Percentiles rank a stretch among this genome's conserved stretches.
Evolutionary conservation across 53 echinoderm and acorn worm species (phyloP).

Genomic region (Patiria pectinifera): DNA sequence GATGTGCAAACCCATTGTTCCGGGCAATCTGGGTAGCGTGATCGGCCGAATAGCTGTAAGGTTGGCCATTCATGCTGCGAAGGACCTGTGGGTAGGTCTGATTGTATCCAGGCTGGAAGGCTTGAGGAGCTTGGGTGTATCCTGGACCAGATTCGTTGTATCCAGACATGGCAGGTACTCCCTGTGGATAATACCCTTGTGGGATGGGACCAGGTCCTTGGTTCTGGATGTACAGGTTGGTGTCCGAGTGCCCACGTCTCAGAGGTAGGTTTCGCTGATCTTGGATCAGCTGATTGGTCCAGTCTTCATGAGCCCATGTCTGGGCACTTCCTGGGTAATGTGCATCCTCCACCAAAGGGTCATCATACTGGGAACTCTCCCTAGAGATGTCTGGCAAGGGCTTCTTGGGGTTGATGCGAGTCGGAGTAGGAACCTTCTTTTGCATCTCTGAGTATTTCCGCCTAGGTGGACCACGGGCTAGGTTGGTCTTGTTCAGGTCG

Average conservation of each 20-base stretch:
- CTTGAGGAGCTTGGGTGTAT: constrained; percentile 4
- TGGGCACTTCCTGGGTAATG: constrained; percentile 59
- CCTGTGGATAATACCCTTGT: constrained; percentile 39
- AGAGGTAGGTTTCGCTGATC: constrained; percentile 74
- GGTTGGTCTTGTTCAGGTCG: constrained; percentile 74
- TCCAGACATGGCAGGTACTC: background rate
- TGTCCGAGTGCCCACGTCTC: constrained; percentile 84
- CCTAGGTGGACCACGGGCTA: constrained; percentile 68
- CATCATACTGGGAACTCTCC: constrained; percentile 71
- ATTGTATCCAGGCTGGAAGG: constrained; percentile 36
- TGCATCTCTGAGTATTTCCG: constrained; percentile 70
- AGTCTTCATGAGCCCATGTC: constrained; percentile 70
- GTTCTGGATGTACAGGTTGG: constrained; percentile 68
- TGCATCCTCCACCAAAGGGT: constrained; percentile 35
- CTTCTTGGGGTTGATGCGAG: constrained; percentile 71
- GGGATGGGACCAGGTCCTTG: background rate
- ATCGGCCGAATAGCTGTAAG: constrained; percentile 92
- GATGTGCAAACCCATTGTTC: constrained; percentile 68
- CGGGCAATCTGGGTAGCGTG: constrained; percentile 82
- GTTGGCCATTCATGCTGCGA: constrained; percentile 60
- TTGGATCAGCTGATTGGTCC: constrained; percentile 75
- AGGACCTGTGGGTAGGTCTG: constrained; percentile 41
- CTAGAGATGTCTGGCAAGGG: constrained; percentile 88
- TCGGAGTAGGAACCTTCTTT: constrained; percentile 49
- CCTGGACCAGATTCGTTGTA: constrained; percentile 40